Evolutionary conservation across 2,888 invertebrate genomes (phyloP), one percentile per base, ranked within the genome.

Genomic region (Calephelis perditalis): DNA sequence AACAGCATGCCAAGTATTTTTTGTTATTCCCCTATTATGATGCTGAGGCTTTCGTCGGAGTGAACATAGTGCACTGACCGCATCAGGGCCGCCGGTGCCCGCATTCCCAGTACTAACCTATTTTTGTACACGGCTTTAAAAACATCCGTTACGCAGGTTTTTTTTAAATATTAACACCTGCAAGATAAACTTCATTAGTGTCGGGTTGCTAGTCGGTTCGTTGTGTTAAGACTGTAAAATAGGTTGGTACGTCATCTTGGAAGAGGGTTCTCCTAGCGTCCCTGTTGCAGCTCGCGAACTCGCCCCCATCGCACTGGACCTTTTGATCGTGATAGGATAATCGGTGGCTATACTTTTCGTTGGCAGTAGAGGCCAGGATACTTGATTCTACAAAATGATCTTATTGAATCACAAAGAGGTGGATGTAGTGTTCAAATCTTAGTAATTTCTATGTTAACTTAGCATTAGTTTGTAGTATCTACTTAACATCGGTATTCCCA

Each of bases 31-130:
- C 72, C 76, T 78, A 40, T 86, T 78, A 82, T 84, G 85, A 89
- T 90, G 91, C 86, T 86, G 91, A 91, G 91, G 91, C 91, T 91
- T 91, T 91, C 91, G 90, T 91, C 91, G 91, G 90, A 89, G 89
- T 87, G 82, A 86, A 81, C 81, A 79, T 78, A 81, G 82, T 82
- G 83, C 85, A 88, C 85, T 85, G 90, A 84, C 82, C 87, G 87
- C 86, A 86, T 84, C 82, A 82, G 79, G 79, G 82, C 79, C 82
- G 83, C 82, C 80, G 73, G 82, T 83, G 79, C 78, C 78, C 82
- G 82, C 78, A 79, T 81, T 86, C 84, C 79, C 78, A 77, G 84
- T 84, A 86, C 84, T 82, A 82, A 88, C 84, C 84, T 86, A 84
- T 88, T 87, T 88, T 81, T 78, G 74, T 76, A 68, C 73, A 70